Conservation (phyloP, 2,888 invertebrate species). For the Lycophotia porphyrea region DNA sequence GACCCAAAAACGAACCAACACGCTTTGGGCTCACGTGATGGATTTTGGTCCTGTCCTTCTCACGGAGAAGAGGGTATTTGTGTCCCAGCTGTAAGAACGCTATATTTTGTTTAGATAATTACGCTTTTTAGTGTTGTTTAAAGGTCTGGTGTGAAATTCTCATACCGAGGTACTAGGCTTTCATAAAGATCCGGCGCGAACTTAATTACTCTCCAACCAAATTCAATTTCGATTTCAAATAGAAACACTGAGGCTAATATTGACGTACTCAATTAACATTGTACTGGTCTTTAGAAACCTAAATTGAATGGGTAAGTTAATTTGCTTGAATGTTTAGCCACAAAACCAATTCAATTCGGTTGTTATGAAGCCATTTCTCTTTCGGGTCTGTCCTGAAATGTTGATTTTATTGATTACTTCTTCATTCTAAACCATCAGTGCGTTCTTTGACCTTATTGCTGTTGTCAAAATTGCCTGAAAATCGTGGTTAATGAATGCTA, state of each 20-base stretch:
- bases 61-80: neutral
- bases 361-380: slow-evolving; percentile 36
- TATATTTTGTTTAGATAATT: neutral
- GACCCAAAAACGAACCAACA: neutral
- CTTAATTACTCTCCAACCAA: slow-evolving; percentile 17
- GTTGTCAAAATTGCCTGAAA: neutral
- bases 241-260: slow-evolving; percentile 17
- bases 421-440: slow-evolving; percentile 21
- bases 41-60: neutral
- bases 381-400: slow-evolving; percentile 23
- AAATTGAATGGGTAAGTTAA: slow-evolving; percentile 47
- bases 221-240: slow-evolving; percentile 30
- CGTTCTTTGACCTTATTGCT: slow-evolving; percentile 2
- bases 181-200: neutral
- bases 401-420: slow-evolving; percentile 38
- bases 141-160: neutral
- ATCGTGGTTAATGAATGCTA: slow-evolving; percentile 3
- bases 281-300: slow-evolving; percentile 30
- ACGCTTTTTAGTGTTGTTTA: neutral
- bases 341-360: slow-evolving; percentile 30
- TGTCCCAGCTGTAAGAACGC: neutral
- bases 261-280: slow-evolving; percentile 34
- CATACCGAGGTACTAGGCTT: neutral
- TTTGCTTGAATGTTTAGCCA: slow-evolving; percentile 42
- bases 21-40: neutral